These are phyloP conservation scores for Eurypyga helias DNA, from an alignment of 2,113 vertebrate species.

Conservation along the genomic window DNA sequence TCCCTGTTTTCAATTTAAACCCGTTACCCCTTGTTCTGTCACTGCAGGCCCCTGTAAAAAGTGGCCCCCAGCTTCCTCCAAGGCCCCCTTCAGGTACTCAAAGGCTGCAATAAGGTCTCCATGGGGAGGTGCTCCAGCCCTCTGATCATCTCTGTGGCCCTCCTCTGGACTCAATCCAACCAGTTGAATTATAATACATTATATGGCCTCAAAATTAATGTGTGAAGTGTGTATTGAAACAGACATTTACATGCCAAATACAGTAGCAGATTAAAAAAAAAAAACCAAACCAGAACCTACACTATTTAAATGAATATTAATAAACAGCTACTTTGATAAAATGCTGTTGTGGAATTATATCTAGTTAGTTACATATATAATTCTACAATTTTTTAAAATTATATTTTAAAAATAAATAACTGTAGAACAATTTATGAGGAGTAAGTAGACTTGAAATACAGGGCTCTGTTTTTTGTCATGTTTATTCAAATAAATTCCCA, in stretches of 20 bases:
- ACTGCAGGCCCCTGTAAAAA: too few relatives aligned
- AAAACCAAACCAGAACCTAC: too few relatives aligned
- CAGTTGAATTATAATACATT: neutral
- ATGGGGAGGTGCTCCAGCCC: too few relatives aligned
- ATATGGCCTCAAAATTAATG: conserved; percentile 15
- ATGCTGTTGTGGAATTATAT: neutral
- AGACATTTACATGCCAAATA: neutral
- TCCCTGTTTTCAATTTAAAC: too few relatives aligned
- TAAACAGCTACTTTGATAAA: conserved; percentile 33
- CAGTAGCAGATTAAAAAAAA: too few relatives aligned
- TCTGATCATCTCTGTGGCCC: too few relatives aligned
- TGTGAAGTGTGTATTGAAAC: neutral
- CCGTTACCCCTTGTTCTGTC: too few relatives aligned
- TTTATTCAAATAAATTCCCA: neutral
- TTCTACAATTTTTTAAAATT: neutral
- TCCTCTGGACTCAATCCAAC: too few relatives aligned
- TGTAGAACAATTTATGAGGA: neutral
- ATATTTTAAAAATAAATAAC: neutral
- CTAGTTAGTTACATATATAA: neutral
- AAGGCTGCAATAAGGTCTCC: too few relatives aligned
- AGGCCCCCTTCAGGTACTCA: too few relatives aligned
- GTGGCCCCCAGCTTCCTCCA: too few relatives aligned
- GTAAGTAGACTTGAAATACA: neutral
- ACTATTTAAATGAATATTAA: conserved; percentile 28
- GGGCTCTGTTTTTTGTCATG: neutral